Evolutionary conservation across 2,113 vertebrate species (phyloP), one percentile per base, ranked within the genome.

Genomic region (Pionites leucogaster): DNA sequence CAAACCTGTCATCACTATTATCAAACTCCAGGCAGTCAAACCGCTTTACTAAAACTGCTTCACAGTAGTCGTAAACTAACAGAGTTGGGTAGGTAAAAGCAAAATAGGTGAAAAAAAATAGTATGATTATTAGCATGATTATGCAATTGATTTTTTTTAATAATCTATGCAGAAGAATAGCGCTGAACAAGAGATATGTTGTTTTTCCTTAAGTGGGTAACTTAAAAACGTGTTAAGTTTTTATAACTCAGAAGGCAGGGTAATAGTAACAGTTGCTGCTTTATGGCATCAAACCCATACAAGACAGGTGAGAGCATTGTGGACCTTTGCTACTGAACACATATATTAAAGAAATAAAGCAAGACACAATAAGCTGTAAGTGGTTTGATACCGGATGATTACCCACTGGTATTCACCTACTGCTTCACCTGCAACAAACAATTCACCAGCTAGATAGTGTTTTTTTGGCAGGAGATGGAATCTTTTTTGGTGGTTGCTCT

Each of bases 261-360:
- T 63, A 37, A 35, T 7, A 52, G 15, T 60, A 71, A 77, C 22
- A 72, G 8, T 14, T 50, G 46, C 28, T 47, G 17, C 7, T 77
- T 90, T 62, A 47, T 20, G 17, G 8, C 4, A 49, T 39, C 18
- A 75, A 59, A 75, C 33, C 0, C 29, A 27, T 4, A 29, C 22
- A 79, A 67, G 25, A 27, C 7, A 52, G 17, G 6, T 0, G 0
- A 82, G n/a, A 12, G 28, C 10, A 9, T 18, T 42, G 37, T 1
- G 2, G 17, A 17, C 53, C 46, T 47, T 59, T 47, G 55, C 4
- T 68, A 25, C 9, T 5, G 28, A 85, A 41, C 22, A 41, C 1
- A 5, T 42, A 22, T 7, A 25, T 3, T 59, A 16, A 11, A 72
- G 22, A 71, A 75, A 44, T 42, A 35, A 1, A 33, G 13, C 10